These are phyloP conservation scores for Athripsodes cinereus DNA, from an alignment of 2,888 invertebrate genomes.

Conservation along the genomic window DNA sequence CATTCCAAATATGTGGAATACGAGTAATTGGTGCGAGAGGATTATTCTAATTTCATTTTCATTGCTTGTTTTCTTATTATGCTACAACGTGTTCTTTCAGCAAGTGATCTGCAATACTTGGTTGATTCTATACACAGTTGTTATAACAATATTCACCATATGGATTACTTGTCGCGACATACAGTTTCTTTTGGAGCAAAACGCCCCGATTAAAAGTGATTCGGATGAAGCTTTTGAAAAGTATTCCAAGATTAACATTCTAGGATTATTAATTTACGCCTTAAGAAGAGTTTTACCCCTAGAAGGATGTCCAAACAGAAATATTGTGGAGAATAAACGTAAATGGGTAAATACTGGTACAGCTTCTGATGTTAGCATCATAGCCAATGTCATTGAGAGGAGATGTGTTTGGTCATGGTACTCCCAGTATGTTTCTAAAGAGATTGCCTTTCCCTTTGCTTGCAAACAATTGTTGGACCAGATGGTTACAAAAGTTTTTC, in stretches of 20 bases:
- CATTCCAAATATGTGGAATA: slow-evolving; percentile 12
- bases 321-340: not conserved
- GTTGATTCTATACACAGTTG: slow-evolving; percentile 41
- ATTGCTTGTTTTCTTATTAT: slow-evolving; percentile 10
- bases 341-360: not conserved
- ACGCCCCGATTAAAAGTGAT: slow-evolving; percentile 47
- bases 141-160: slow-evolving; percentile 42
- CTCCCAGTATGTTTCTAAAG: slow-evolving; percentile 43
- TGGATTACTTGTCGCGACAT: slow-evolving; percentile 48
- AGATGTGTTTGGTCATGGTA: slow-evolving; percentile 49
- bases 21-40: slow-evolving; percentile 25
- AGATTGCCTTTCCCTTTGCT: slow-evolving; percentile 47
- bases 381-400: slow-evolving; percentile 43
- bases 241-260: slow-evolving; percentile 7
- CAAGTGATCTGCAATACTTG: slow-evolving; percentile 31
- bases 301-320: not conserved
- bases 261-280: not conserved
- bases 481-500: slow-evolving; percentile 44
- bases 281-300: not conserved
- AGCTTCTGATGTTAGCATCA: slow-evolving; percentile 44
- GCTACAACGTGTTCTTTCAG: slow-evolving; percentile 14
- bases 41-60: slow-evolving; percentile 20
- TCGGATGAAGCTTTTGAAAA: slow-evolving; percentile 28
- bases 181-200: slow-evolving; percentile 48
- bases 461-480: slow-evolving; percentile 49